Conservation (phyloP, 2,888 invertebrate genomes). For the Standfussiana lucernea region DNA sequence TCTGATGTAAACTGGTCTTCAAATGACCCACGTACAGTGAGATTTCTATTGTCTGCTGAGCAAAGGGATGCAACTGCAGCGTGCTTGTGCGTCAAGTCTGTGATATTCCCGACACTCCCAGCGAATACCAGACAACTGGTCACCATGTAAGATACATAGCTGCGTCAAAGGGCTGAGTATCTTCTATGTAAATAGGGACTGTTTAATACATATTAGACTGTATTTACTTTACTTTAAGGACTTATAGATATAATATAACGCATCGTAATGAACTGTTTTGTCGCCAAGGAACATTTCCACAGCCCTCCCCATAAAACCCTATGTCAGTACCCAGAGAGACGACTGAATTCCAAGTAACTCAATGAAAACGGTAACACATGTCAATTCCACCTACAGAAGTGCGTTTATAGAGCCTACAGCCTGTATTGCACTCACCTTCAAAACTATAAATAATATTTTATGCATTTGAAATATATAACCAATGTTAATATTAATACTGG, state of each 20-base stretch:
- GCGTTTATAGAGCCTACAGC: neutral
- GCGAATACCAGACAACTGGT: slow-evolving; percentile 1
- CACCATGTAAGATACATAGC: neutral
- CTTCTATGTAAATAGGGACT: neutral
- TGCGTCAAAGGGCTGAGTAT: slow-evolving; percentile 10
- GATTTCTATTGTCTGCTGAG: too few species aligned
- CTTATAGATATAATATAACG: neutral
- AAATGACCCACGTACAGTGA: neutral
- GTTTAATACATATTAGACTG: too few species aligned
- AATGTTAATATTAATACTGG: neutral
- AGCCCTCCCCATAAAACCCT: neutral
- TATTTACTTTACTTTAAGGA: neutral
- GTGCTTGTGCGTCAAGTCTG: neutral
- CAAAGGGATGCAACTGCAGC: neutral
- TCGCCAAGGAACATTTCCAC: neutral
- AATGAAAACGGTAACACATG: neutral
- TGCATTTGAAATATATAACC: neutral
- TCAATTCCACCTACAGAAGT: neutral
- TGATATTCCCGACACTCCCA: neutral
- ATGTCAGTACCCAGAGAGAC: neutral
- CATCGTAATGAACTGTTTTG: neutral
- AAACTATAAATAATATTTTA: too few species aligned
- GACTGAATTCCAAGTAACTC: neutral
- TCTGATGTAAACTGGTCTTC: neutral
- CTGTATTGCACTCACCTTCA: neutral